Evolutionary conservation across 2,888 invertebrate genomes (phyloP).

Genomic region (Oligia fasciuncula): DNA sequence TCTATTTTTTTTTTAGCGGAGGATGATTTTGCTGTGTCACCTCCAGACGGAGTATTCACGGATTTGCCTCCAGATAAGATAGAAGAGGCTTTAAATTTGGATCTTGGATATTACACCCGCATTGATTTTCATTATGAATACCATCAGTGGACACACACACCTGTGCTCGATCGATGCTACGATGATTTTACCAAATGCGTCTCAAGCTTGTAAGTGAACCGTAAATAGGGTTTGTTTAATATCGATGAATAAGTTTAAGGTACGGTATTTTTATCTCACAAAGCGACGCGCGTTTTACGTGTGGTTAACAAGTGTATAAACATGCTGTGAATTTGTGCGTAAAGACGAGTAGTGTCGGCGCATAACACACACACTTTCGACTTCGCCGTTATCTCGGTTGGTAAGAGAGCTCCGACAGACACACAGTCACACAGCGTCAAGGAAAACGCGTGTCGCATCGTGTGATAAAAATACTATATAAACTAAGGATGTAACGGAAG

Average conservation of each 20-base stretch:
- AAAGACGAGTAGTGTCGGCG: neutral
- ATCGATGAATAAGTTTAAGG: neutral
- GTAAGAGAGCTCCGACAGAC: too few species aligned
- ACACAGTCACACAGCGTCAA: neutral
- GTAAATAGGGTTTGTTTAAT: neutral
- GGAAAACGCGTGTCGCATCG: neutral
- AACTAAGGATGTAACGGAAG: neutral
- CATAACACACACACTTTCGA: neutral
- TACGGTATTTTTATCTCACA: neutral
- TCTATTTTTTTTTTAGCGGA: constrained; percentile 5
- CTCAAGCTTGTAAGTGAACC: constrained; percentile 21
- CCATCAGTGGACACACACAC: neutral
- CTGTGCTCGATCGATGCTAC: neutral
- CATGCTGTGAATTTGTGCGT: neutral
- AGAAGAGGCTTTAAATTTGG: neutral
- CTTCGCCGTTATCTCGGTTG: neutral
- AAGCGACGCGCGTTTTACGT: neutral
- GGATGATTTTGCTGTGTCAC: neutral
- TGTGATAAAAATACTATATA: neutral
- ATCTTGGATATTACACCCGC: constrained; percentile 15
- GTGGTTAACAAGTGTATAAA: neutral
- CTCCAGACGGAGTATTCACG: neutral
- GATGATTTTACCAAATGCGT: constrained; percentile 28
- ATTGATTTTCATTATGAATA: constrained; percentile 18
- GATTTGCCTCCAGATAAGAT: neutral